Evolutionary conservation across 2,113 vertebrate species (phyloP).

Genomic region (Pseudopipra pipra): DNA sequence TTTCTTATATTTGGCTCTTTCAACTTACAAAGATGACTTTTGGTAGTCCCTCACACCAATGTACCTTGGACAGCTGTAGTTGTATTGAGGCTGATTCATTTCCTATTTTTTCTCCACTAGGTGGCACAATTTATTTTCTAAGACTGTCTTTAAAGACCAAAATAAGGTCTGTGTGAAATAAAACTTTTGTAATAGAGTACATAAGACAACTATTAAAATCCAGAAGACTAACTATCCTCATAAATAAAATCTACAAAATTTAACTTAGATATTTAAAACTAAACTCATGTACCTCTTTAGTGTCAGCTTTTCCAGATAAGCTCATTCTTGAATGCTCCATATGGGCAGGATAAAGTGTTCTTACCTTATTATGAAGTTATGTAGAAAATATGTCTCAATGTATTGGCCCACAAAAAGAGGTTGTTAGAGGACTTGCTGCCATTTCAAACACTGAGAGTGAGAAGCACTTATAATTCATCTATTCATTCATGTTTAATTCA

Average conservation of each 20-base stretch:
- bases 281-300: background rate
- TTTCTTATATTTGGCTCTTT: background rate
- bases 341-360: background rate
- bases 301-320: background rate
- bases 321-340: background rate
- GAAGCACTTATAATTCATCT: constrained; percentile 28
- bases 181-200: constrained; percentile 3
- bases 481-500: constrained; percentile 33
- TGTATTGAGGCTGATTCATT: background rate
- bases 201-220: background rate
- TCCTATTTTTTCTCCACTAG: constrained; percentile 64
- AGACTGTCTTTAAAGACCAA: background rate
- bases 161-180: background rate
- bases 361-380: background rate
- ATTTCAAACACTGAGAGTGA: background rate
- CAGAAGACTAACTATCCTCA: background rate
- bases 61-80: background rate
- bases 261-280: constrained; percentile 14
- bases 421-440: background rate
- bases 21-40: background rate
- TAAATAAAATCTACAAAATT: background rate
- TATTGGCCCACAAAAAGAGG: background rate
- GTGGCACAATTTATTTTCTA: constrained; percentile 73
- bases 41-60: background rate
- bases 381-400: background rate